Percentiles rank a stretch among this genome's conserved stretches.
Conservation (phyloP, 2,888 invertebrate species). For the Phanerotoma sp. region DNA sequence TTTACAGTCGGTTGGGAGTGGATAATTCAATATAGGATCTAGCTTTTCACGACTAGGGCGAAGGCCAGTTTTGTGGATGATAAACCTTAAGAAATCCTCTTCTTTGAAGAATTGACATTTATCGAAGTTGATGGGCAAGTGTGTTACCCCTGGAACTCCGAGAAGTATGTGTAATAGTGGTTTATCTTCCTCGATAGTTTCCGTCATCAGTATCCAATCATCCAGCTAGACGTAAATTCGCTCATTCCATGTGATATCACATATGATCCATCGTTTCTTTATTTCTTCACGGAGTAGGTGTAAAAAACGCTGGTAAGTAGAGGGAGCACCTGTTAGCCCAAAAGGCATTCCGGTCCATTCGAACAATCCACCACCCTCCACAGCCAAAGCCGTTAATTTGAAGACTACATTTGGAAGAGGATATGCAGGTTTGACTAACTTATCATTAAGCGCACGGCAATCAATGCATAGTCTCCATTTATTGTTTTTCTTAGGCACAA, state of each 20-base stretch:
- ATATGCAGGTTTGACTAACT: background rate
- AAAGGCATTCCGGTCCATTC: too few relatives aligned
- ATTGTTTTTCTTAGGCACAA: background rate
- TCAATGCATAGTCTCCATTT: background rate
- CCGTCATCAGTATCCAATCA: constrained; percentile 9
- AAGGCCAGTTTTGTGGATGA: constrained; percentile 14
- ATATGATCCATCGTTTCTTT: too few relatives aligned
- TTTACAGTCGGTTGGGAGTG: constrained; percentile 13
- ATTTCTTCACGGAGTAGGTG: too few relatives aligned
- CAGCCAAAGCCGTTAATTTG: too few relatives aligned
- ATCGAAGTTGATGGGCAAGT: constrained; percentile 10
- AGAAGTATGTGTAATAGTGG: background rate
- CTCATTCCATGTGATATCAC: too few relatives aligned
- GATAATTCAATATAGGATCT: background rate
- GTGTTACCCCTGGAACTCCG: background rate
- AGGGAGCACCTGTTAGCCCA: too few relatives aligned
- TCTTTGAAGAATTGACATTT: constrained; percentile 12
- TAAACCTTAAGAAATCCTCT: constrained; percentile 20
- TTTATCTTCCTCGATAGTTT: too few relatives aligned
- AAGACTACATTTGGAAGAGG: background rate
- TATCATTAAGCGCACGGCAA: background rate
- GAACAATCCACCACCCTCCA: too few relatives aligned
- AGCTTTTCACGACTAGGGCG: constrained; percentile 22
- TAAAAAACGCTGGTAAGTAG: too few relatives aligned
- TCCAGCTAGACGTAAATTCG: constrained; percentile 15